Percentiles rank a stretch among this genome's conserved stretches.
These are phyloP conservation scores for Girardinus metallicus DNA, from an alignment of 2,797 vertebrate species.

Conservation along the genomic window DNA sequence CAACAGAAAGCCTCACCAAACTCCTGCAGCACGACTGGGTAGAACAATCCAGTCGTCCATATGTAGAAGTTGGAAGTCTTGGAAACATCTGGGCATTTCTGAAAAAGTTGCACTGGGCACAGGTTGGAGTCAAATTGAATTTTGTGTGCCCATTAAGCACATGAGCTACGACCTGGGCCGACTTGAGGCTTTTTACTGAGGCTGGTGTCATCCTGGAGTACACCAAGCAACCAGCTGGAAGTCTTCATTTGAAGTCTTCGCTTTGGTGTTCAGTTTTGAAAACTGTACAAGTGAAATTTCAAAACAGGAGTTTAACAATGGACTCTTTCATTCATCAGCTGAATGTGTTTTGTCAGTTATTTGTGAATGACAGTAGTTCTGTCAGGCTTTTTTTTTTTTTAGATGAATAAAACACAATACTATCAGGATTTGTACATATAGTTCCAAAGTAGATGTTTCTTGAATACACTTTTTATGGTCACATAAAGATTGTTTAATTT, in stretches of 20 bases:
- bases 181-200: constrained; percentile 5
- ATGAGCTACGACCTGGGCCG: not conserved
- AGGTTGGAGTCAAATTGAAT: not conserved
- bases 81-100: not conserved
- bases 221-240: fast-evolving
- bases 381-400: not conserved
- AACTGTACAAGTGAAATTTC: not conserved
- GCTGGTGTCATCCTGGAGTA: not conserved
- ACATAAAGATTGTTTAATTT: not conserved
- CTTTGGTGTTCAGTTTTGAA: not conserved
- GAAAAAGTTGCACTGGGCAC: not conserved
- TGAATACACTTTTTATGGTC: not conserved
- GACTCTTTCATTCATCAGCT: not conserved
- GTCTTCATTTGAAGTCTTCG: not conserved
- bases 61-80: not conserved
- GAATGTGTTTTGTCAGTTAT: not conserved
- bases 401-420: not conserved
- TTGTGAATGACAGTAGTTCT: not conserved
- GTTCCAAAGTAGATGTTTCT: not conserved
- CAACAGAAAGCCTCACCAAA: not conserved
- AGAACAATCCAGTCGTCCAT: not conserved
- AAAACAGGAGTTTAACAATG: not conserved
- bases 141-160: not conserved
- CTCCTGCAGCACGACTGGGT: not conserved
- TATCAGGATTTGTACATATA: not conserved